phyloP scores from a whole-genome alignment of 1,140 invertebrate species.

The Zaprionus tsacasi region DNA sequence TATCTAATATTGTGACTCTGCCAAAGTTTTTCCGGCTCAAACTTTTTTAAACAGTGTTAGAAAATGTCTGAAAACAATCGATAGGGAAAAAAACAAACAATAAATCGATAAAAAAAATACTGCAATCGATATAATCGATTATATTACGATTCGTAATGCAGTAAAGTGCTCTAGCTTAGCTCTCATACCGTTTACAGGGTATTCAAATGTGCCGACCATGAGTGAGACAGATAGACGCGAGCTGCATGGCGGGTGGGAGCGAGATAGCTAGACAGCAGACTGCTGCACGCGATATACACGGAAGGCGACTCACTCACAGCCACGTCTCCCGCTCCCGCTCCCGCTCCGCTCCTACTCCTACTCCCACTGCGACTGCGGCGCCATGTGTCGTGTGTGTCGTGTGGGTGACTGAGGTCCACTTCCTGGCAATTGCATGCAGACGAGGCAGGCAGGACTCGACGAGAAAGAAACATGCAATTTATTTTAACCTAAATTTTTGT shows the following conservation, averaged over 20 bases:
- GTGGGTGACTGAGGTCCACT: constrained; percentile 30
- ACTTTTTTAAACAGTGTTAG: too few relatives aligned
- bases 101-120: too few relatives aligned
- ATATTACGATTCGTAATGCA: too few relatives aligned
- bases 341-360: too few relatives aligned
- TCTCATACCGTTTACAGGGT: neutral
- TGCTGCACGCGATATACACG: constrained; percentile 1
- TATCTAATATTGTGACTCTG: too few relatives aligned
- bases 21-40: too few relatives aligned
- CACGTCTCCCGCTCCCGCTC: neutral
- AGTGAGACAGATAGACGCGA: neutral
- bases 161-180: too few relatives aligned
- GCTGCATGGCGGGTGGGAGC: neutral
- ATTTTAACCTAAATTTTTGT: constrained; percentile 72
- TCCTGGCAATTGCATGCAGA: constrained; percentile 59
- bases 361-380: too few relatives aligned
- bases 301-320: neutral
- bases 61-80: too few relatives aligned
- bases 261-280: neutral
- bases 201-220: neutral
- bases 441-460: constrained; percentile 9
- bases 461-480: constrained; percentile 74
- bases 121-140: too few relatives aligned
- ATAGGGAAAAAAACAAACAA: too few relatives aligned
- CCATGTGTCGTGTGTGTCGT: constrained; percentile 3